Percentiles rank a stretch among this genome's conserved stretches.
These are phyloP conservation scores for Sialia sialis DNA, from an alignment of 2,113 vertebrate species.

Conservation along the genomic window DNA sequence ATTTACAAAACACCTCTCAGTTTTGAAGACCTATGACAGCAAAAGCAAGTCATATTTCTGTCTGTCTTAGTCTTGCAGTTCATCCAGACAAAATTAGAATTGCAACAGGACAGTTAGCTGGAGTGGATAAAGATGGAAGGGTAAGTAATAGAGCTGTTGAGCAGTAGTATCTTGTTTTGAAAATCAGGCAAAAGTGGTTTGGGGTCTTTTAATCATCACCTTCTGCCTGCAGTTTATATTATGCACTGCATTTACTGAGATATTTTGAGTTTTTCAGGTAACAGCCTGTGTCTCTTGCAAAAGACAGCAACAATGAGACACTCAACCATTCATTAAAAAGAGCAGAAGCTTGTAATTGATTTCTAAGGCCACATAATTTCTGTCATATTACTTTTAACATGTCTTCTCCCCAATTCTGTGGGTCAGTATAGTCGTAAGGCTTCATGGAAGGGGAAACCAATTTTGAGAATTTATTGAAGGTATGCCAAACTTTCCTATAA, in stretches of 20 bases:
- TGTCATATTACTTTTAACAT: neutral
- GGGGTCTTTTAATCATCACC: neutral
- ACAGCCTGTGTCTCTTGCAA: neutral
- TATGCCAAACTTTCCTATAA: neutral
- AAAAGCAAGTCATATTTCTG: slow-evolving; percentile 66
- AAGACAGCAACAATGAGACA: neutral
- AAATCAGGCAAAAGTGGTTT: slow-evolving; percentile 12
- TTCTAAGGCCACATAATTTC: neutral
- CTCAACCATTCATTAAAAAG: neutral
- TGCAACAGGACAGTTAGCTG: slow-evolving; percentile 96
- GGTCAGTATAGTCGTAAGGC: neutral
- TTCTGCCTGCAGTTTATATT: slow-evolving; percentile 7
- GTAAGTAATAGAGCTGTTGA: slow-evolving; percentile 77
- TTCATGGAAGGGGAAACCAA: neutral
- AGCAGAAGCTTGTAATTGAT: neutral
- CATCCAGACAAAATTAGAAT: slow-evolving; percentile 99
- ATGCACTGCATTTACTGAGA: neutral
- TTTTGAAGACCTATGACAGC: slow-evolving; percentile 45
- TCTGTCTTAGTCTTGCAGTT: slow-evolving; percentile 86
- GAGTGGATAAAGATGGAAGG: slow-evolving; percentile 98
- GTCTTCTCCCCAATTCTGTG: neutral
- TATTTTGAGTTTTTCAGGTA: neutral
- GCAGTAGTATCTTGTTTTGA: slow-evolving; percentile 45
- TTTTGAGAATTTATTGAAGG: neutral
- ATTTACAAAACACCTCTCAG: neutral